A percentile compares a stretch with the other conserved stretches of the same genome.
Conservation (phyloP, 2,113 vertebrate species). For the Trochalopteron elliotii region DNA sequence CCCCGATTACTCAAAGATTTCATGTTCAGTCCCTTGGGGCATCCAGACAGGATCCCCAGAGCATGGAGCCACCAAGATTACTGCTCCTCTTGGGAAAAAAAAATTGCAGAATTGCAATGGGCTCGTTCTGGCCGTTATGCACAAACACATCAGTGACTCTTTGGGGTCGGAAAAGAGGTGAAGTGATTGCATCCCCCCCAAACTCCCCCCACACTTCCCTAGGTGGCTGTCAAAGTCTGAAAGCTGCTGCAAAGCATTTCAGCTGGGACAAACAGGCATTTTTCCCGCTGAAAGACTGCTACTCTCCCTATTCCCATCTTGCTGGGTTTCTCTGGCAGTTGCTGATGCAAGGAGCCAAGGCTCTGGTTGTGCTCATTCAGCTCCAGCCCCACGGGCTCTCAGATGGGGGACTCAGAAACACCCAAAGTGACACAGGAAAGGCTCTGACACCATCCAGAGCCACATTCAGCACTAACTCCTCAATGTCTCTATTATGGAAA, state of each 20-base stretch:
- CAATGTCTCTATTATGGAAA: background rate
- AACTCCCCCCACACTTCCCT: accelerated
- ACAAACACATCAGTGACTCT: background rate
- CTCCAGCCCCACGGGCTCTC: background rate
- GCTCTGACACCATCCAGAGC: background rate
- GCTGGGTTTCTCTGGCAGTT: background rate
- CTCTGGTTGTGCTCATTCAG: background rate
- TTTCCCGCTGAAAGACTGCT: background rate
- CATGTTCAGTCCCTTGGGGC: background rate
- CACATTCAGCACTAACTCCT: background rate
- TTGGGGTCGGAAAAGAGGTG: background rate
- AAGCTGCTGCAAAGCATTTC: background rate
- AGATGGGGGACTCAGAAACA: background rate
- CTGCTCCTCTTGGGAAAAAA: background rate
- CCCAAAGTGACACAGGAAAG: accelerated
- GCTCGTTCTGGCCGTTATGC: accelerated
- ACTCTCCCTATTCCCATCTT: background rate
- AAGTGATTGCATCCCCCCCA: background rate
- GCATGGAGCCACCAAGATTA: background rate
- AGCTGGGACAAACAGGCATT: background rate
- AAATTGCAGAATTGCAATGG: background rate
- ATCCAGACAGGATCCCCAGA: background rate
- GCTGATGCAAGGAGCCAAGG: background rate
- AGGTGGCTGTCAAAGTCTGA: background rate
- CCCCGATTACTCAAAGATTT: background rate